phyloP scores from a whole-genome alignment of 1,140 invertebrate genomes.

The Zaprionus nigranus region DNA sequence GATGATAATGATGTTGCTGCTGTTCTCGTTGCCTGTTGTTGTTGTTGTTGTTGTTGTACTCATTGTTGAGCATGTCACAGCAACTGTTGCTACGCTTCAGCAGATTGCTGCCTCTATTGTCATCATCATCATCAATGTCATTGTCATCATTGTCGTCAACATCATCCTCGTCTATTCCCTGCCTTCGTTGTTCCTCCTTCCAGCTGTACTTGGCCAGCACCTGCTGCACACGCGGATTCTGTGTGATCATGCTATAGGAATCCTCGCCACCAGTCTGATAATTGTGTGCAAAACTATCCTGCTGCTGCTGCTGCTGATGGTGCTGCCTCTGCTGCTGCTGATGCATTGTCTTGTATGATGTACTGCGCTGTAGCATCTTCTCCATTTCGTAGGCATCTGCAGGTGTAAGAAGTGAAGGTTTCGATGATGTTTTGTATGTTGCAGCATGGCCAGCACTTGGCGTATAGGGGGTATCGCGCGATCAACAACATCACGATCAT shows the following conservation, averaged over 20 bases:
- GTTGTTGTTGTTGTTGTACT: not conserved
- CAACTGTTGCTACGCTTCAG: not conserved
- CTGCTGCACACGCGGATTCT: conserved; percentile 6
- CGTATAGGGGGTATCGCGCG: no score
- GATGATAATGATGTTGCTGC: not conserved
- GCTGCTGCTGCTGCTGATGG: not conserved
- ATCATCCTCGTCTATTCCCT: not conserved
- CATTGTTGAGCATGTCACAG: not conserved
- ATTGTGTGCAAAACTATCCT: no score
- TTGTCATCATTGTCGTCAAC: not conserved
- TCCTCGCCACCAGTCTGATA: not conserved
- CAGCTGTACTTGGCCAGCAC: conserved; percentile 30
- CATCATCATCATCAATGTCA: not conserved
- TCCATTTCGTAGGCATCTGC: not conserved
- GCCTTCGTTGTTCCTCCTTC: not conserved
- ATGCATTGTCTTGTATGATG: not conserved
- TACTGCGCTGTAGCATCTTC: not conserved
- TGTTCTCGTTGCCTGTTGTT: not conserved
- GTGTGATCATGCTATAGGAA: not conserved
- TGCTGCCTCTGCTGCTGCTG: not conserved
- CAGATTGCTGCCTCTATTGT: not conserved
- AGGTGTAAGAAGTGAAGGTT: not conserved
- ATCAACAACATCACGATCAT: no score
- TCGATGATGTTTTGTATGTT: not conserved
- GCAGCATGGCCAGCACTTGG: not conserved